Base-by-base conservation (phyloP, 2,888 invertebrate species). In the Empis stercorea region DNA sequence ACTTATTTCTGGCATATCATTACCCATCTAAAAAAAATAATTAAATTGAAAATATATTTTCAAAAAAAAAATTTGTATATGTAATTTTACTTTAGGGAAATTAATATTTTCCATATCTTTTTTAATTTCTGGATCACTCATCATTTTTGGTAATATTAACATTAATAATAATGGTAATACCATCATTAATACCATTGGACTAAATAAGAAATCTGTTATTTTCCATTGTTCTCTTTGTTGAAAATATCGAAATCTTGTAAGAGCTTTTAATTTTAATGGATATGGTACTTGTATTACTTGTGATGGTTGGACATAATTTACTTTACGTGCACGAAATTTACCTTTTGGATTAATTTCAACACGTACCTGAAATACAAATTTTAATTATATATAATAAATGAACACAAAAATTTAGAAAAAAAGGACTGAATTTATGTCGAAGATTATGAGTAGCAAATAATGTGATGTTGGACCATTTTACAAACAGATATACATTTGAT, bases 171-270 rank as follows among this genome's bases (percentile, higher is more conserved):
- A 71, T 0, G 96, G 96, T 53, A 96, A 66, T 17, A 96, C 80
- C 95, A 96, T 97, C 88, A 96, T 96, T 52, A 97, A 76, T 6
- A 96, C 88, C 95, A 96, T 96, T 3, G 96, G 96, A 68, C 89
- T 95, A 68, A 95, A 87, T 30, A 99, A 68, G 68, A 97, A 88
- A 72, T 99, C 97, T 0, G 95, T 95, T 11, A 96, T 73, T 66
- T 95, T 79, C 95, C 95, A 96, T 62, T 96, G 94, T 65, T 99
- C 97, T 41, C 97, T 74, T 15, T 83, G 74, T 74, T 95, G 93
- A 72, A 97, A 99, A 71, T 89, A 92, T 56, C 82, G 80, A 57
- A 82, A 84, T 56, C 79, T 82, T 13, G 86, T 83, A 16, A 87
- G 62, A 0, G 92, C 81, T 61, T 89, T 87, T 73, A 99, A 76